Base-by-base conservation (phyloP, 2,888 invertebrate genomes). In the Nomada lathburiana region DNA sequence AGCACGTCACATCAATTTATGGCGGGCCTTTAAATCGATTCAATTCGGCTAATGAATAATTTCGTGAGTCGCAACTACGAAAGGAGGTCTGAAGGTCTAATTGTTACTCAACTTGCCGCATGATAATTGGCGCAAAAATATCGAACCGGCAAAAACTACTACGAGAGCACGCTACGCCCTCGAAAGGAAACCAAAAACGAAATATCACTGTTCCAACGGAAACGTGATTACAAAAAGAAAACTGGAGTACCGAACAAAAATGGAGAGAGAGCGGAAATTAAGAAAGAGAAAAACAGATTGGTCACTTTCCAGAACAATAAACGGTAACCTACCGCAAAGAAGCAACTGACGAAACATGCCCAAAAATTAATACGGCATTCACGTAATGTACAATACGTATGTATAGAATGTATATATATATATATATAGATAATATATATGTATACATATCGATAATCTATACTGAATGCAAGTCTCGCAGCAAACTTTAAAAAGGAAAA, bases 291-390 rank as follows among this genome's bases (percentile, higher is more conserved):
- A 26, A 53, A 64, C 13, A 64, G 64, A 62, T 52, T 71, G 63
- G 76, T 71, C 65, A 60, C 52, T 71, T 76, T 75, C 59, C 84
- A 86, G 80, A 80, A 71, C 71, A 72, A 60, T 85, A 82, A 18
- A 70, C 77, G 84, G 77, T 85, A 87, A 89, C 88, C 89, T 90
- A 91, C 90, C 91, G 90, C 88, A 89, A 88, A 85, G 87, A 93
- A 93, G 92, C 92, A 92, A 91, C 89, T 91, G 90, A 91, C 91
- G 90, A 90, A 92, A 93, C 92, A 92, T 93, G 93, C 92, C 93
- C 92, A 92, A 93, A 86, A 93, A 93, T 93, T 87, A 91, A 92
- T 92, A 90, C 90, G 93, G 92, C 92, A 93, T 93, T 92, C 92
- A 90, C 80, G 80, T 84, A 86, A 84, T 82, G 59, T 79, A 79